Conservation (phyloP, 2,888 invertebrate genomes). For the Agonopterix alstromeriana region DNA sequence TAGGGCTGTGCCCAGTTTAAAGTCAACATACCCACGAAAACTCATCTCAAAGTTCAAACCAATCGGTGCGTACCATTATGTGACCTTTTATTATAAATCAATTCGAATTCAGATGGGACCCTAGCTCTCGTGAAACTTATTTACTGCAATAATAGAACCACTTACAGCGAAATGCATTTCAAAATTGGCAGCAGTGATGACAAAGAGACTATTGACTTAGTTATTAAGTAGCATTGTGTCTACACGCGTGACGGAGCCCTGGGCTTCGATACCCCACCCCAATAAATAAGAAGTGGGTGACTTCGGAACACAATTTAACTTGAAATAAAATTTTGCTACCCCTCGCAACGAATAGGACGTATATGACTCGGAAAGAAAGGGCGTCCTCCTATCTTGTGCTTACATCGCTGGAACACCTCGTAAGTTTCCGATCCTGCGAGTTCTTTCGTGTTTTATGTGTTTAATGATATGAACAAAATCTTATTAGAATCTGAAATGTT, state of each 20-base stretch:
- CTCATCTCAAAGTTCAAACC: too few species aligned
- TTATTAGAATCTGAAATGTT: conserved; percentile 7
- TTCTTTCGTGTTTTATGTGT: conserved; percentile 42
- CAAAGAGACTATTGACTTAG: conserved; percentile 47
- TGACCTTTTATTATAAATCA: too few species aligned
- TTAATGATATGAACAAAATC: conserved; percentile 46
- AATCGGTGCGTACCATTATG: too few species aligned
- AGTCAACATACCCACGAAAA: too few species aligned
- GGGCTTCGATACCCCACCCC: conserved; percentile 47
- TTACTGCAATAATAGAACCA: conserved; percentile 25
- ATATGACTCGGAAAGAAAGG: conserved; percentile 56
- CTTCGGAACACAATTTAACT: conserved; percentile 70
- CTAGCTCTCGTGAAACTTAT: background rate
- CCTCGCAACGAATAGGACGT: conserved; percentile 54
- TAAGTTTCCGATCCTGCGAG: conserved; percentile 36
- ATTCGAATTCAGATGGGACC: background rate
- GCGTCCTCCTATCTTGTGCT: conserved; percentile 40
- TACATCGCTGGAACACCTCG: conserved; percentile 44
- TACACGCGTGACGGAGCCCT: conserved; percentile 34
- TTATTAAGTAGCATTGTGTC: conserved; percentile 39
- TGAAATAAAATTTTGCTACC: conserved; percentile 71
- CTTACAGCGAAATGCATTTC: conserved; percentile 37
- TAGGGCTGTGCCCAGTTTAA: too few species aligned
- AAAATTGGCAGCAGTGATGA: conserved; percentile 47
- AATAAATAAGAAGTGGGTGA: conserved; percentile 62